Evolutionary conservation across 2,113 vertebrate species (phyloP).

Genomic region (Engystomops pustulosus): DNA sequence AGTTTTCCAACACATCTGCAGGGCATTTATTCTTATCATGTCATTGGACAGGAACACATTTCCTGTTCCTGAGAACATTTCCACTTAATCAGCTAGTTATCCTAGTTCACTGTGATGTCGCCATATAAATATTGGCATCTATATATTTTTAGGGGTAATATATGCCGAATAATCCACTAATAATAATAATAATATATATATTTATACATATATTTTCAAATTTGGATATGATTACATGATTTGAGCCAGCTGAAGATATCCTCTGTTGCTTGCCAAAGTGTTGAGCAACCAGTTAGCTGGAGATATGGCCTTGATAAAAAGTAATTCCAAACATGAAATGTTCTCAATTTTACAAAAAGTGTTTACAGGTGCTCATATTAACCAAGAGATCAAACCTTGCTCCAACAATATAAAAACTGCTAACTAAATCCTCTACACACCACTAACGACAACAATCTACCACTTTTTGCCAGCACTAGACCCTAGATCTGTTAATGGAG

Average conservation of each 20-base stretch:
- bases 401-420: too few relatives aligned
- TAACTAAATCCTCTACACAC: too few relatives aligned
- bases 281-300: not conserved
- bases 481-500: too few relatives aligned
- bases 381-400: too few relatives aligned
- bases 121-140: not conserved
- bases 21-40: conserved; percentile 15
- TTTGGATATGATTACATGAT: not conserved
- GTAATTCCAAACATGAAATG: too few relatives aligned
- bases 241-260: not conserved
- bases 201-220: not conserved
- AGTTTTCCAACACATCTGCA: conserved; percentile 32
- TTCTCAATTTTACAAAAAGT: not conserved
- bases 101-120: not conserved
- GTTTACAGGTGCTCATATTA: not conserved
- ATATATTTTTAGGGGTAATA: not conserved
- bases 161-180: too few relatives aligned
- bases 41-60: conserved; percentile 6
- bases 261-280: too few relatives aligned
- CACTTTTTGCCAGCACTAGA: not conserved
- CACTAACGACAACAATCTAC: not conserved
- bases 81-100: conserved; percentile 11
- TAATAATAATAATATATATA: too few relatives aligned
- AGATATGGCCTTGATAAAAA: too few relatives aligned
- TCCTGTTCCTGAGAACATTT: conserved; percentile 40